These are phyloP conservation scores for Gavialis gangeticus DNA, from an alignment of 2,113 vertebrate genomes.

Conservation along the genomic window DNA sequence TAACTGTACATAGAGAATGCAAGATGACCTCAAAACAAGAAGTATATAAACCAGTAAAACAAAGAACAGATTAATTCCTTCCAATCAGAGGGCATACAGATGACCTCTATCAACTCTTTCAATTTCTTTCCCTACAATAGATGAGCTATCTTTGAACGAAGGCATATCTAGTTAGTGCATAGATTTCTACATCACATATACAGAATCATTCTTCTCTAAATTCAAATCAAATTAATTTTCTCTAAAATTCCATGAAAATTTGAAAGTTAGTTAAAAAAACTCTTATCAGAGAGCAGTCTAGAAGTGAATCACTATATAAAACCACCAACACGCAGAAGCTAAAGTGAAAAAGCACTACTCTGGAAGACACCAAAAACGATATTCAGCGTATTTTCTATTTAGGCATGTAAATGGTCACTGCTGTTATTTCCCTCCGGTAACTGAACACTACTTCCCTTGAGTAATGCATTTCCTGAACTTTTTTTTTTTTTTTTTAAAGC, in stretches of 20 bases:
- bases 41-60: too few species aligned
- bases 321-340: neutral
- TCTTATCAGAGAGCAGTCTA: neutral
- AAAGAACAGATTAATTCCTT: too few species aligned
- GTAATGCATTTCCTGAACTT: neutral
- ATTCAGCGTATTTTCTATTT: constrained; percentile 10
- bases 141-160: too few species aligned
- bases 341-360: neutral
- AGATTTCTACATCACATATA: too few species aligned
- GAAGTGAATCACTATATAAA: neutral
- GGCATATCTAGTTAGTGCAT: too few species aligned
- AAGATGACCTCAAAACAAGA: too few species aligned
- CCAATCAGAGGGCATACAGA: too few species aligned
- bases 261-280: neutral
- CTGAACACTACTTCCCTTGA: neutral
- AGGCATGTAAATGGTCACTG: neutral
- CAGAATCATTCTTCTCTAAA: too few species aligned
- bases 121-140: too few species aligned
- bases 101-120: too few species aligned
- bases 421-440: neutral
- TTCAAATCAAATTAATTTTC: neutral
- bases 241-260: neutral
- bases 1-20: too few species aligned
- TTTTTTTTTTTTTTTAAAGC: neutral
- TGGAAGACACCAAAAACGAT: constrained; percentile 16